Evolutionary conservation across 2,797 vertebrate genomes (phyloP), one percentile per base, ranked within the genome.

Genomic region (Ataeniobius toweri): DNA sequence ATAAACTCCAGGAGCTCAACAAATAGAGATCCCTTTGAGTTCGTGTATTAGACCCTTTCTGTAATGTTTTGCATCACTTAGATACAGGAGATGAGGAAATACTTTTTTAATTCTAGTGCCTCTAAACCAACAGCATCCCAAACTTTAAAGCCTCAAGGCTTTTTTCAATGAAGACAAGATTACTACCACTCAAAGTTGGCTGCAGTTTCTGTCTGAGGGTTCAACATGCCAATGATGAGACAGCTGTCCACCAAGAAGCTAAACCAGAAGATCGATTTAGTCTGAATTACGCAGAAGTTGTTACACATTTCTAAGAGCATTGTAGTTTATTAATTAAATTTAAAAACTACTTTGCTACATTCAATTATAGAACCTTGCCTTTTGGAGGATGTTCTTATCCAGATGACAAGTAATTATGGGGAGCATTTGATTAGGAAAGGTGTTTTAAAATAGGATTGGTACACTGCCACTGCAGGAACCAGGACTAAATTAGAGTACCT

Each of bases 1-100:
- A 91, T 88, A 90, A 91, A 93, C 85, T 80, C 50, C 8, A 84
- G 20, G 36, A 75, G 76, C 80, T 81, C 82, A 6, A 20, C 26
- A 31, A 31, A 26, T 31, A 22, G 55, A 50, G 41, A 5, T 14
- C 10, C 28, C 0, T 5, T 59, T 2, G 20, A 31, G 71, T 48
- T 72, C 20, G 71, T 53, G 39, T 41, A 14, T 36, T 28, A 53
- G 31, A 39, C 31, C n/a, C 2, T 6, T 22, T 36, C n/a, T 8
- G 36, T 2, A 13, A 14, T 2, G 31, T 56, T 58, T 3, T 58
- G 59, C 53, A 73, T 73, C 48, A 48, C 68, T 88, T 46, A 72
- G 14, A 76, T 16, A 61, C 0, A 70, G 28, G 9, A 31, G 26
- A 22, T 2, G 22, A 48, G 20, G 41, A 71, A 59, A 6, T 10